A percentile compares a stretch with the other conserved stretches of the same genome.
These are phyloP conservation scores for Pegea sp. DNA, from an alignment of 23 tunicate genomes.

Conservation along the genomic window DNA sequence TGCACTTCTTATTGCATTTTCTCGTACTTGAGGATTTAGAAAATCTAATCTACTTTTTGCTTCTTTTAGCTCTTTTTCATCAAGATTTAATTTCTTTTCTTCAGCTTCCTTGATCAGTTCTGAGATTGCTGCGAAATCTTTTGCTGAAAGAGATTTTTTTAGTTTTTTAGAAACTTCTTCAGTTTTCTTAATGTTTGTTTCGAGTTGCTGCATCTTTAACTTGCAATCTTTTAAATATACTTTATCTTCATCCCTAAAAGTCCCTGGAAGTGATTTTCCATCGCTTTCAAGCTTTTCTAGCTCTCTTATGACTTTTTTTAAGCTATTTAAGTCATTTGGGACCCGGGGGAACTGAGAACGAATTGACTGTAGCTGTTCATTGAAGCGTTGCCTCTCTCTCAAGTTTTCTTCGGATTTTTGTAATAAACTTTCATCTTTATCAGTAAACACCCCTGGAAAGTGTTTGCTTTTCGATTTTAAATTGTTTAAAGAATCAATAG, in stretches of 20 bases:
- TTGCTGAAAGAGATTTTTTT: background rate
- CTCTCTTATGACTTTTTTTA: background rate
- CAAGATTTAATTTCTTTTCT: background rate
- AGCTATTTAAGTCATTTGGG: background rate
- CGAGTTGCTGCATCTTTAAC: background rate
- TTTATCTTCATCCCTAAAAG: background rate
- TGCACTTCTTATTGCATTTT: background rate
- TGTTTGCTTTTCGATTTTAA: too few relatives aligned
- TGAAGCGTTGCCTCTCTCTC: too few relatives aligned
- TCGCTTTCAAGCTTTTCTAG: background rate
- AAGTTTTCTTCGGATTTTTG: too few relatives aligned
- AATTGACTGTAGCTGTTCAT: too few relatives aligned
- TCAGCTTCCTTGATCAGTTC: background rate
- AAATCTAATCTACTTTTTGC: background rate
- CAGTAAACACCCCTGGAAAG: too few relatives aligned
- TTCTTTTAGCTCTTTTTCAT: background rate
- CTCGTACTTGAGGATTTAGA: background rate
- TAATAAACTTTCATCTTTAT: too few relatives aligned
- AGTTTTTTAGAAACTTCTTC: background rate
- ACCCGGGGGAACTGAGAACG: too few relatives aligned
- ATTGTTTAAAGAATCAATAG: too few relatives aligned
- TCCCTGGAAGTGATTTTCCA: background rate
- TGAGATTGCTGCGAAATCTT: background rate
- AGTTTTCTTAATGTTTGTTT: background rate
- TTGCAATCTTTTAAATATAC: background rate